Percentiles rank a stretch among this genome's conserved stretches.
Evolutionary conservation across 2,797 vertebrate species (phyloP).

Genomic region (Sphenopsis melanotis): DNA sequence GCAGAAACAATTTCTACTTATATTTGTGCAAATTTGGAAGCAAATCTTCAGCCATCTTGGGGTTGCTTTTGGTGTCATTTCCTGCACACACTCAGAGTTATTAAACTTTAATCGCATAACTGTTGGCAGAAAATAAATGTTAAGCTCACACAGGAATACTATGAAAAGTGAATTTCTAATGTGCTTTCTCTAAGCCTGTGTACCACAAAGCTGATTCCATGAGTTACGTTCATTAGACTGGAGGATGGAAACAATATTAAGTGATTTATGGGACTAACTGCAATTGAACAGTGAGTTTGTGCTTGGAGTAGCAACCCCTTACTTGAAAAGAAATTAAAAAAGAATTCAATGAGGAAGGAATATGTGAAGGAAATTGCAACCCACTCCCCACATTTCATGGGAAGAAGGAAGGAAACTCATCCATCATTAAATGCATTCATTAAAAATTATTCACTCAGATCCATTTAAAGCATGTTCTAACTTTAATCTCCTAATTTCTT

Average conservation of each 20-base stretch:
- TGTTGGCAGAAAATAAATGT: constrained; percentile 47
- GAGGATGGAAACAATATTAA: constrained; percentile 15
- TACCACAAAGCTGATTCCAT: constrained; percentile 6
- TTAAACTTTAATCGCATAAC: constrained; percentile 24
- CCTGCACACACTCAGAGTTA: neutral
- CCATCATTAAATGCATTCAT: constrained; percentile 47
- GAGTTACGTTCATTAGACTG: constrained; percentile 10
- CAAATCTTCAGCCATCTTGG: constrained; percentile 32
- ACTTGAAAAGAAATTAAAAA: neutral
- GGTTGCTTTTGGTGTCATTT: constrained; percentile 40
- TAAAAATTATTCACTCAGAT: constrained; percentile 44
- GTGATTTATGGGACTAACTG: neutral
- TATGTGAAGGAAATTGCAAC: neutral
- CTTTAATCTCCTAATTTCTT: constrained; percentile 51
- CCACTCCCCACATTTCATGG: neutral
- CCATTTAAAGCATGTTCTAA: constrained; percentile 11
- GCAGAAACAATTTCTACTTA: constrained; percentile 26
- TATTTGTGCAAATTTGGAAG: constrained; percentile 38
- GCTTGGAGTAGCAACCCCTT: neutral
- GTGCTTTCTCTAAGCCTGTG: neutral
- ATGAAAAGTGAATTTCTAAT: constrained; percentile 51
- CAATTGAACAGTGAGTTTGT: neutral
- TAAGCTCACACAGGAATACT: constrained; percentile 41
- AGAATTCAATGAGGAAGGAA: neutral
- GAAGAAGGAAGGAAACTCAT: constrained; percentile 31